phyloP scores from a whole-genome alignment of 2,113 vertebrate species.

The Aplodontia rufa region DNA sequence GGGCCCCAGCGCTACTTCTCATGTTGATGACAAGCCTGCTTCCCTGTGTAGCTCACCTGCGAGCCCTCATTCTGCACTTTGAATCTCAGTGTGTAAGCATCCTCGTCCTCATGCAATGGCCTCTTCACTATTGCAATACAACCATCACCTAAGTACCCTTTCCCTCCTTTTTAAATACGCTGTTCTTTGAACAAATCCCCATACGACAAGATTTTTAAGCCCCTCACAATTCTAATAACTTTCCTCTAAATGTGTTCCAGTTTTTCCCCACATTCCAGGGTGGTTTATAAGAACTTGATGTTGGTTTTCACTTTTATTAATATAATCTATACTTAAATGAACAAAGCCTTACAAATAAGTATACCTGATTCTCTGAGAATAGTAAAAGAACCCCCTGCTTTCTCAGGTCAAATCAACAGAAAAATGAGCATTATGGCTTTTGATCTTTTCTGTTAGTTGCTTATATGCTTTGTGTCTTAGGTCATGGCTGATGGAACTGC shows the following conservation, averaged over 20 bases:
- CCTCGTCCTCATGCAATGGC: background rate
- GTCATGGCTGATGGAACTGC: constrained; percentile 90
- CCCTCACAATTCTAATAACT: background rate
- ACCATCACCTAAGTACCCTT: background rate
- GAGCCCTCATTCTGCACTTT: background rate
- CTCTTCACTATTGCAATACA: background rate
- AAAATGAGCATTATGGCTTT: background rate
- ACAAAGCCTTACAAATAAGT: background rate
- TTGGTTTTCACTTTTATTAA: constrained; percentile 2
- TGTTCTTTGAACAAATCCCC: background rate
- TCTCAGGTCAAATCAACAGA: constrained; percentile 16
- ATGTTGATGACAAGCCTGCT: background rate
- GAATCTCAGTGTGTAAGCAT: background rate
- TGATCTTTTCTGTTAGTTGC: background rate
- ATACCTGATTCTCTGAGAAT: background rate
- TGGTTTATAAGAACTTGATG: background rate
- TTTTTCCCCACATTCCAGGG: background rate
- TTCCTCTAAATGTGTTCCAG: background rate
- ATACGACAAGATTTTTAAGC: background rate
- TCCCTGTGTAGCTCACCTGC: background rate
- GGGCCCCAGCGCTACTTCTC: background rate
- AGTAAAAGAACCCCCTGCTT: background rate
- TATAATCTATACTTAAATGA: background rate
- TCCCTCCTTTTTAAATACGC: background rate
- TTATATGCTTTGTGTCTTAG: constrained; percentile 78